Evolutionary conservation across 2,113 vertebrate species (phyloP).

Genomic region (Pangasianodon gigas): DNA sequence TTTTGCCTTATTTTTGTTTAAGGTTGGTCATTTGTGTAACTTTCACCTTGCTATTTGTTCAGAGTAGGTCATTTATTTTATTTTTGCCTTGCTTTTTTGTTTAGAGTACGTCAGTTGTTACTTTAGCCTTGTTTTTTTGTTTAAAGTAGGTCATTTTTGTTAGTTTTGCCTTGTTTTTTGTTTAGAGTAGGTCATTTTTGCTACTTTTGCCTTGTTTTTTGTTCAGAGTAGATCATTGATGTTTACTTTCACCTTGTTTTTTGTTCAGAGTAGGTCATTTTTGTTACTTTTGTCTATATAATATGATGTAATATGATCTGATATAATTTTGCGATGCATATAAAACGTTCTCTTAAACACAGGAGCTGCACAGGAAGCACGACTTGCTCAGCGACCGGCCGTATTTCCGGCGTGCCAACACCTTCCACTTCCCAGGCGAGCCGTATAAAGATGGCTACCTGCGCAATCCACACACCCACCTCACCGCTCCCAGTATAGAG

Average conservation of each 20-base stretch:
- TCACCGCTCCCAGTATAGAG: slow-evolving; percentile 79
- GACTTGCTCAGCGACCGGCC: slow-evolving; percentile 82
- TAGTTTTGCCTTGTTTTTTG: background rate
- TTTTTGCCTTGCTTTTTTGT: background rate
- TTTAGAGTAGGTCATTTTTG: background rate
- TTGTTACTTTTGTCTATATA: background rate
- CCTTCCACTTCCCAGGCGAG: slow-evolving; percentile 88
- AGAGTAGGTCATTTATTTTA: background rate
- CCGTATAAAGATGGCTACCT: slow-evolving; percentile 88
- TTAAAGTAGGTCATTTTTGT: no score
- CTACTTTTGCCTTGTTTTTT: background rate
- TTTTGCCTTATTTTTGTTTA: background rate
- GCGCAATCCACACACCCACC: slow-evolving; percentile 83
- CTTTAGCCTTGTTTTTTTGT: background rate
- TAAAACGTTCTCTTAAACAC: slow-evolving; percentile 11
- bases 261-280: background rate
- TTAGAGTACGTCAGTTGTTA: no score
- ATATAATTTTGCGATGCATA: background rate
- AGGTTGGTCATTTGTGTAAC: background rate
- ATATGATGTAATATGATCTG: background rate
- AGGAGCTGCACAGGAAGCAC: slow-evolving; percentile 86
- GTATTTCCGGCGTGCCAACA: slow-evolving; percentile 86
- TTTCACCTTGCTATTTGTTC: background rate
- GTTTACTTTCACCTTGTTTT: background rate
- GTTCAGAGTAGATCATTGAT: background rate